Evolutionary conservation across 1,140 invertebrate genomes (phyloP).

Genomic region (Hycleus cichorii): DNA sequence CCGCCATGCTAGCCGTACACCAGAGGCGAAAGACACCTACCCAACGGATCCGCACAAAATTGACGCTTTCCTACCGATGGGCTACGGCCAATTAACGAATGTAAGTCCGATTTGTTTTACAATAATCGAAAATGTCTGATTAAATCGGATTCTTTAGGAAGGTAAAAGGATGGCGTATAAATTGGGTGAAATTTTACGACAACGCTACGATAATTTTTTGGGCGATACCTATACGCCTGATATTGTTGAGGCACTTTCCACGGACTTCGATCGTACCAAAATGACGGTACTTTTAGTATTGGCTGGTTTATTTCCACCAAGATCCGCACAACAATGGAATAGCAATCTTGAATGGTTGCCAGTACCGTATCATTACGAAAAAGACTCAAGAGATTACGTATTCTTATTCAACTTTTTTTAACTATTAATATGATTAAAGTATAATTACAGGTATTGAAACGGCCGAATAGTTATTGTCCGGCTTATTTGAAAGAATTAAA

Average conservation of each 20-base stretch:
- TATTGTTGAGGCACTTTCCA: constrained; percentile 24
- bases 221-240: constrained; percentile 52
- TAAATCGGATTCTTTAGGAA: constrained; percentile 13
- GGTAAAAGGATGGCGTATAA: constrained; percentile 50
- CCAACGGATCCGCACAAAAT: constrained; percentile 30
- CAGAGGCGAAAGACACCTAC: constrained; percentile 30
- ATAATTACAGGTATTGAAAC: constrained; percentile 22
- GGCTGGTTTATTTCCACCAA: constrained; percentile 44
- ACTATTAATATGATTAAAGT: not conserved
- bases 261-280: constrained; percentile 51
- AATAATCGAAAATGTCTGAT: not conserved
- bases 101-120: constrained; percentile 17
- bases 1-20: constrained; percentile 32
- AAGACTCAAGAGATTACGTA: constrained; percentile 44
- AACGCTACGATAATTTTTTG: constrained; percentile 54
- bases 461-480: constrained; percentile 34
- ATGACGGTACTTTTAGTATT: constrained; percentile 50
- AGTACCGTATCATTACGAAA: constrained; percentile 46
- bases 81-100: constrained; percentile 32
- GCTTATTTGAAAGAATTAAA: constrained; percentile 31
- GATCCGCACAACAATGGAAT: constrained; percentile 41
- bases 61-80: constrained; percentile 29
- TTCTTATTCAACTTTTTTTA: not conserved
- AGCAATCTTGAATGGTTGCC: constrained; percentile 47
- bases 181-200: constrained; percentile 53